phyloP scores from a whole-genome alignment of 92 coral and sea anemone species.

The Isaurus tuberculatus region DNA sequence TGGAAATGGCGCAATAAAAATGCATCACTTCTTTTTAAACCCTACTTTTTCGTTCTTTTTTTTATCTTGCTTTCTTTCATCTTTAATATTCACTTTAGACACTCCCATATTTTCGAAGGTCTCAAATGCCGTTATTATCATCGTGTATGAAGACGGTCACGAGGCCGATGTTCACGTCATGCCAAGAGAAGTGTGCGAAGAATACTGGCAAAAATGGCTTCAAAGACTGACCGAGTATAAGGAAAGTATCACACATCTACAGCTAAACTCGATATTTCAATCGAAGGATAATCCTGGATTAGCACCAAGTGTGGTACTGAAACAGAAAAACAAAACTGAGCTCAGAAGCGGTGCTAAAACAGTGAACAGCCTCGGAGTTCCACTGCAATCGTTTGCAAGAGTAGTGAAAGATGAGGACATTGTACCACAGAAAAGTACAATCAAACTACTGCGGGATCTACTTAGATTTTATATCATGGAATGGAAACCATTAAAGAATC shows the following conservation, averaged over 20 bases:
- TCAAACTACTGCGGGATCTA: background rate
- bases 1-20: no score
- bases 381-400: slow-evolving; percentile 61
- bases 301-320: background rate
- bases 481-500: background rate
- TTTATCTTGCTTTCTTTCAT: background rate
- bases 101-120: slow-evolving; percentile 48
- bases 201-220: slow-evolving; percentile 90
- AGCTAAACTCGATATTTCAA: background rate
- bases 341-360: slow-evolving; percentile 29
- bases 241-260: slow-evolving; percentile 40
- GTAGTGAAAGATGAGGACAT: slow-evolving; percentile 74
- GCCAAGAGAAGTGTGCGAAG: slow-evolving; percentile 69
- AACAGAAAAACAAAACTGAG: slow-evolving; percentile 1
- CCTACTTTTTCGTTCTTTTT: background rate
- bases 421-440: slow-evolving; percentile 29
- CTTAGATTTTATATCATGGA: background rate
- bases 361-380: slow-evolving; percentile 58
- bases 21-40: no score
- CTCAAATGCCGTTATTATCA: slow-evolving; percentile 76
- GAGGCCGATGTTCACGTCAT: slow-evolving; percentile 85
- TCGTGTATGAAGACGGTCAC: slow-evolving; percentile 89
- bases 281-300: background rate
- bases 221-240: slow-evolving; percentile 77
- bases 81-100: background rate